Evolutionary conservation across 2,888 invertebrate genomes (phyloP).

Genomic region (Spisula solida): DNA sequence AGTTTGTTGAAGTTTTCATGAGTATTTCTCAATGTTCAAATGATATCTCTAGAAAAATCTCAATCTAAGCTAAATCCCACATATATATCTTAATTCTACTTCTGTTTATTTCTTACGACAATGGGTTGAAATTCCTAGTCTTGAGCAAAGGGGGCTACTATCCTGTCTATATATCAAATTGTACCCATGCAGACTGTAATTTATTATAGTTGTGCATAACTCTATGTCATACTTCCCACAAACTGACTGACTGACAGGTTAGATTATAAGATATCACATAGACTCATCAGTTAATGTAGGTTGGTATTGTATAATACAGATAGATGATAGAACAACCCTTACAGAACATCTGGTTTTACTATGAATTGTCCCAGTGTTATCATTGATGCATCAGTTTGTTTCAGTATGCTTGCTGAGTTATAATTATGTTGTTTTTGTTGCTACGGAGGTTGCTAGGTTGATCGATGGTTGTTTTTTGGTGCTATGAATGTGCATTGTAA

Average conservation of each 20-base stretch:
- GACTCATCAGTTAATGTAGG: not conserved
- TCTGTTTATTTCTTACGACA: too few species aligned
- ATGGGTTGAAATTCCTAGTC: too few species aligned
- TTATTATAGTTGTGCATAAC: too few species aligned
- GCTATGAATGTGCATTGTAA: not conserved
- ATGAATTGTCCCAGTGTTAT: not conserved
- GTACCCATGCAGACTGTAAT: too few species aligned
- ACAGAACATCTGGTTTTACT: constrained; percentile 10
- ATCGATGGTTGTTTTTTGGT: too few species aligned
- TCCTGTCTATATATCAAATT: too few species aligned
- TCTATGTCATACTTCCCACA: not conserved
- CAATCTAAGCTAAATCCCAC: too few species aligned
- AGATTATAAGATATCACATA: not conserved
- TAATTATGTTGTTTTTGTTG: not conserved
- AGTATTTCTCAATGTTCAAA: too few species aligned
- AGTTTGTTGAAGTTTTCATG: too few species aligned
- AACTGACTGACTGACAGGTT: not conserved
- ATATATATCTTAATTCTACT: too few species aligned
- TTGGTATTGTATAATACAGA: not conserved
- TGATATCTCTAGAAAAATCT: too few species aligned
- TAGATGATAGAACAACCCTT: not conserved
- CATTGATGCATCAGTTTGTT: not conserved
- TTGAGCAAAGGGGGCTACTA: too few species aligned
- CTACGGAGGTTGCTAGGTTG: not conserved
- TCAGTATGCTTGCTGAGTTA: not conserved